phyloP scores from a whole-genome alignment of 1,140 invertebrate species.

The Hypothenemus hampei region DNA sequence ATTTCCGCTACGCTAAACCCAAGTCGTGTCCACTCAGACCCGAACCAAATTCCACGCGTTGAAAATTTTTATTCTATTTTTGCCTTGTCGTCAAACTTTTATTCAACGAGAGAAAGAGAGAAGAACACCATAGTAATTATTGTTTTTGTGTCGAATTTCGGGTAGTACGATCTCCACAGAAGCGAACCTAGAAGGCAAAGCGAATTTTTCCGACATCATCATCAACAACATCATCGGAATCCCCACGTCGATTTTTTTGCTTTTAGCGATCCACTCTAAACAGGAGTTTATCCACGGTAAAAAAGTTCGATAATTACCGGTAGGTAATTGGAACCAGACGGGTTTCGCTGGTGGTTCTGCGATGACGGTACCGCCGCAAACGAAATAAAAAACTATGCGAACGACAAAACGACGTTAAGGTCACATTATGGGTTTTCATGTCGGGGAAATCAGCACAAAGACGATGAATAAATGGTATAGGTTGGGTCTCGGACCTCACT shows the following conservation, averaged over 20 bases:
- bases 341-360: neutral
- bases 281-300: too few species aligned
- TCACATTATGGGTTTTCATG: too few species aligned
- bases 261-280: too few species aligned
- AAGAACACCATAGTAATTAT: too few species aligned
- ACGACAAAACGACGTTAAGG: too few species aligned
- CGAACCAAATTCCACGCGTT: neutral
- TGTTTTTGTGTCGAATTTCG: too few species aligned
- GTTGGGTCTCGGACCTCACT: too few species aligned
- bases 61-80: neutral
- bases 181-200: neutral
- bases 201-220: neutral
- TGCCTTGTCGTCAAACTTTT: neutral
- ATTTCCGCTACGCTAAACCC: slow-evolving; percentile 1
- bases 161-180: too few species aligned
- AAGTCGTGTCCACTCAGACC: neutral
- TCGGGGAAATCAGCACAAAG: too few species aligned
- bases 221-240: neutral
- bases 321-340: neutral
- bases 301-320: neutral
- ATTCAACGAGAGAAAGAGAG: neutral
- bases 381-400: neutral
- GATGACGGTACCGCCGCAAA: neutral
- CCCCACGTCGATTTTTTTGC: too few species aligned
- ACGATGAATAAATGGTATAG: too few species aligned